Base-by-base conservation (phyloP, 2,888 invertebrate species). In the Pterostichus madidus region DNA sequence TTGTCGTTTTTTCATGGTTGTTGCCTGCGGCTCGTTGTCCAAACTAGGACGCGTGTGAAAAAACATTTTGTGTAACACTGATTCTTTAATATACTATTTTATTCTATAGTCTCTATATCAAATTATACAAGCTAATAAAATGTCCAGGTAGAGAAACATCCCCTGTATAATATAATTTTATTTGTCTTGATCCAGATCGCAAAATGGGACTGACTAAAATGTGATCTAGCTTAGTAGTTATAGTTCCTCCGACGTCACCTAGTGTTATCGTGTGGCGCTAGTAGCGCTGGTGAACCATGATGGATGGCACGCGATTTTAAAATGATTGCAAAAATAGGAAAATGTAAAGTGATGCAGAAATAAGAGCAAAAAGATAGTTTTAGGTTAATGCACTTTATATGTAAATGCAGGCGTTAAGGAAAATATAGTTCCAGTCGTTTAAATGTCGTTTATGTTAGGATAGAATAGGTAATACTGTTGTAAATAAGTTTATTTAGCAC, bases 321-420 rank as follows among this genome's bases (percentile, higher is more conserved):
- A 71, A 71, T 71, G 68, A 71, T 71, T 17, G 68, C 68, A 71
- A 71, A 44, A 35, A 71, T 39, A 71, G 68, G 44, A 39, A 44
- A 44, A 71, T 44, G 39, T 13, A 24, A 46, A 13, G 44, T 32
- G 8, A 49, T 49, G 59, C 35, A 44, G 17, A 39, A 71, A 44
- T 39, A 8, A 6, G 39, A 39, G 7, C 32, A 39, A 71, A 39
- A 71, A 13, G 68, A 71, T 71, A 71, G 68, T 71, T 71, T 11
- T 71, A 71, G 44, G 39, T 71, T 71, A 71, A 71, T 71, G 68
- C 44, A 71, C 68, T 71, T 71, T 71, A 39, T 71, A 71, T 46
- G 46, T 71, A 71, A 71, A 71, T 71, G 39, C 44, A 71, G 44
- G 11, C n/a, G 68, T 71, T 46, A 64, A 10, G 68, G 39, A 44